Base-by-base conservation (phyloP, 2,888 invertebrate genomes). In the Heliconius erato region DNA sequence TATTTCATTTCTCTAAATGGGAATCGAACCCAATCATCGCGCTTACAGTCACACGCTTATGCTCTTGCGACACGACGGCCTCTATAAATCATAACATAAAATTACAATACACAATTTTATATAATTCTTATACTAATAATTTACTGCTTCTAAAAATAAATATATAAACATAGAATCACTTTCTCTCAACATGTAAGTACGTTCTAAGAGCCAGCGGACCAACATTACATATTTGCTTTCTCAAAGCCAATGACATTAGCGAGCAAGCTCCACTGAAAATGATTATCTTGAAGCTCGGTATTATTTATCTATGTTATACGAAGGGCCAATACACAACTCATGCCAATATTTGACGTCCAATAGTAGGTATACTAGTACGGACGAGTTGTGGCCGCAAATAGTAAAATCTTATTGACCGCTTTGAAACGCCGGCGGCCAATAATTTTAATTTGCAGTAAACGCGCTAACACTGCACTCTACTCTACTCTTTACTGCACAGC, bases 391-490 rank as follows among this genome's bases (percentile, higher is more conserved):
- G 84, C 87, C 85, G 88, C 88, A 89, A 90, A 91, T 92, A 92
- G 91, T 91, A 88, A 91, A 91, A 90, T 89, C 86, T 92, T 92
- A 92, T 91, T 89, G 88, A 86, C 74, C 82, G 88, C 90, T 93
- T 93, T 92, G 91, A 92, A 89, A 84, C 82, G 90, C 92, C 93
- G 92, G 85, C 89, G 87, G 86, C 88, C 88, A 88, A 85, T 88
- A 88, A 90, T 91, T 90, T 90, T 91, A 92, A 93, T 92, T 92
- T 90, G 91, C 90, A 90, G 89, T 91, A 89, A 92, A 90, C 87
- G 87, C 86, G 85, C 84, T 72, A 85, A 85, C 85, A 85, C 40
- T 85, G 84, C 84, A 16, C n/a, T n/a, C n/a, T n/a, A 79, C 82
- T 83, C 80, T 86, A 81, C 82, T 84, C 82, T 86, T 85, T 84